phyloP scores from a whole-genome alignment of 2,888 invertebrate species.

The Pemphredon lugubris region DNA sequence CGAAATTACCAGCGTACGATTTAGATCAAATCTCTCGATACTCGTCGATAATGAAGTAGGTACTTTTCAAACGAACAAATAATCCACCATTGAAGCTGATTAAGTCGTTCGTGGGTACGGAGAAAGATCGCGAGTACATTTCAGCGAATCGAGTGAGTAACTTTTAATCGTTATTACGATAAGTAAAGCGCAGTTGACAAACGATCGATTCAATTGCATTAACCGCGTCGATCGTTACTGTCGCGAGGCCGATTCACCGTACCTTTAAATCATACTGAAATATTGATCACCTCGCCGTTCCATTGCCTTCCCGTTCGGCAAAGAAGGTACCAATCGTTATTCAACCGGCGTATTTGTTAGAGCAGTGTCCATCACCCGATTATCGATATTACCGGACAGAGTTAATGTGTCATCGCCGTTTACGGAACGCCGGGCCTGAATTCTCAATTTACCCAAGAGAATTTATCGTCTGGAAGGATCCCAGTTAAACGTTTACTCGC shows the following conservation, averaged over 20 bases:
- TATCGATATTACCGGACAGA: conserved; percentile 25
- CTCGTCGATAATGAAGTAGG: conserved; percentile 31
- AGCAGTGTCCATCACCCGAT: conserved; percentile 37
- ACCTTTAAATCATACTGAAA: too few species aligned
- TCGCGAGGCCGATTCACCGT: too few species aligned
- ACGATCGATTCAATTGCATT: conserved; percentile 29
- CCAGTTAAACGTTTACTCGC: conserved; percentile 43
- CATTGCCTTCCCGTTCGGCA: background rate
- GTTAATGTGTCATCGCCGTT: conserved; percentile 30
- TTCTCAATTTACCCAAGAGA: conserved; percentile 32
- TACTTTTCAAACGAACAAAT: conserved; percentile 35
- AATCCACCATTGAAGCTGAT: conserved; percentile 26
- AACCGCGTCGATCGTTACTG: too few species aligned
- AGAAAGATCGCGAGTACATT: conserved; percentile 12
- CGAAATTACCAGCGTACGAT: conserved; percentile 31
- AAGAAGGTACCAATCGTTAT: conserved; percentile 5
- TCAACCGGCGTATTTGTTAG: conserved; percentile 1
- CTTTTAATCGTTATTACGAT: conserved; percentile 16
- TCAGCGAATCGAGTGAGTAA: background rate
- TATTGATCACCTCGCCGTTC: conserved; percentile 14
- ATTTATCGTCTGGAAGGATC: conserved; percentile 46
- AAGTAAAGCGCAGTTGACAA: conserved; percentile 22
- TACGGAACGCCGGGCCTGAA: conserved; percentile 12
- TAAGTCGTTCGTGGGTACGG: conserved; percentile 24
- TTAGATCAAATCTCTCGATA: conserved; percentile 28